Conservation (phyloP, 2,797 vertebrate species). For the Acanthis flammea region DNA sequence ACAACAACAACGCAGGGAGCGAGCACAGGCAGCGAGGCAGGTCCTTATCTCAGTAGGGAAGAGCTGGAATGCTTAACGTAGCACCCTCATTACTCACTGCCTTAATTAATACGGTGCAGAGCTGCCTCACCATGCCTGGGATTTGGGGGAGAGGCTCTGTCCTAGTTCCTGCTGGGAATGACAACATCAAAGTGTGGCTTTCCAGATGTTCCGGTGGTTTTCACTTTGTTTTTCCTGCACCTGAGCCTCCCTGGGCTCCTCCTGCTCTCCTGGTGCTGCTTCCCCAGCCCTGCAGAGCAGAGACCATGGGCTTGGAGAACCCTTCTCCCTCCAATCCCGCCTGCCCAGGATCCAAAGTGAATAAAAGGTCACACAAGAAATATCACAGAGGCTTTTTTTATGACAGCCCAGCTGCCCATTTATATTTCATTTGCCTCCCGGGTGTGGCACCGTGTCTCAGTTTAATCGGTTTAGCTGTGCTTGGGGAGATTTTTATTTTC, state of each 20-base stretch:
- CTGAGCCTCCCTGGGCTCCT: background rate
- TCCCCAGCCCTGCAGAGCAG: background rate
- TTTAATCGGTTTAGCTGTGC: slow-evolving; percentile 21
- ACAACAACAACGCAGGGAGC: background rate
- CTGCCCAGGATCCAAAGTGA: background rate
- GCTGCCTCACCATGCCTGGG: background rate
- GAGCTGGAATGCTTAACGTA: background rate
- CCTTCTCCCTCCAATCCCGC: background rate
- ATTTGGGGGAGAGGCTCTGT: background rate
- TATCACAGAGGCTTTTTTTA: background rate
- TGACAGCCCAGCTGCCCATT: slow-evolving; percentile 1
- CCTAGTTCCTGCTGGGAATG: background rate
- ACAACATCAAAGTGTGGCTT: accelerated
- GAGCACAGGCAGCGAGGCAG: accelerated
- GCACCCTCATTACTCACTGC: background rate
- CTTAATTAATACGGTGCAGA: background rate
- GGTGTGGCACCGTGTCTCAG: background rate
- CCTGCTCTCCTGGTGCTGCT: accelerated
- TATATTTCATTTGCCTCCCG: slow-evolving; percentile 15
- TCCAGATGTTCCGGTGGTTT: background rate
- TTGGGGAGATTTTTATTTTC: slow-evolving; percentile 76
- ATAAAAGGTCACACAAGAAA: slow-evolving; percentile 32
- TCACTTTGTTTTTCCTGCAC: background rate
- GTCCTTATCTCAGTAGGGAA: background rate
- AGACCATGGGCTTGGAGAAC: accelerated